Base-by-base conservation (phyloP, 2,797 vertebrate genomes). In the Anabas testudineus region DNA sequence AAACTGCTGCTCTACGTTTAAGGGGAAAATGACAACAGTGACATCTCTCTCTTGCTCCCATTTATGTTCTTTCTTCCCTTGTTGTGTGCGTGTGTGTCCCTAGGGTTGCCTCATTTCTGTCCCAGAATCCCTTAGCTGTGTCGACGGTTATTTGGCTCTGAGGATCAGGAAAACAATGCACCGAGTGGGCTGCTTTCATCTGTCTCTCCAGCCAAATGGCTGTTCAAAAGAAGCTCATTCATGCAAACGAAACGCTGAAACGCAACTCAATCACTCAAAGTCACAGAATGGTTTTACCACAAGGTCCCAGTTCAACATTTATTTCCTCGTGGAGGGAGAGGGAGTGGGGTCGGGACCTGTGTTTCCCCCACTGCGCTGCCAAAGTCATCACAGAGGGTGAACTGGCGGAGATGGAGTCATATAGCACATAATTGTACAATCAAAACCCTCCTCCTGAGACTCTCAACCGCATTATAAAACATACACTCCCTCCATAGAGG, bases 381-480 rank as follows among this genome's bases (percentile, higher is more conserved):
- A 87, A 85, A 86, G 57, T 76, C 70, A 87, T 83, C 80, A 80
- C 0, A 18, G 55, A 64, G 64, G 62, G 51, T 65, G 74, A 87
- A 75, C 7, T 66, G 41, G 67, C 86, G 60, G 57, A 66, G 74
- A 81, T 59, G 57, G 77, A 74, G 76, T 85, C 82, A 55, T 16
- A 46, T 81, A 76, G 76, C 74, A 87, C 61, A 22, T 68, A 80
- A 88, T 70, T 72, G 51, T 58, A 54, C 7, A 56, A 72, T 85
- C 52, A 73, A 67, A 85, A 45, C 61, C 19, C 70, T 79, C 73
- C 67, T 68, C 41, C 41, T 65, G 68, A 78, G 71, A 84, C 57
- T 34, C 52, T 60, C 4, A 7, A 59, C 65, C 63, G 32, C 80
- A 71, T 82, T 64, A 74, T 45, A 63, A 59, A 71, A 80, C 53